Base-by-base conservation (phyloP, 2,113 vertebrate genomes). In the Melanotaenia duboulayi region DNA sequence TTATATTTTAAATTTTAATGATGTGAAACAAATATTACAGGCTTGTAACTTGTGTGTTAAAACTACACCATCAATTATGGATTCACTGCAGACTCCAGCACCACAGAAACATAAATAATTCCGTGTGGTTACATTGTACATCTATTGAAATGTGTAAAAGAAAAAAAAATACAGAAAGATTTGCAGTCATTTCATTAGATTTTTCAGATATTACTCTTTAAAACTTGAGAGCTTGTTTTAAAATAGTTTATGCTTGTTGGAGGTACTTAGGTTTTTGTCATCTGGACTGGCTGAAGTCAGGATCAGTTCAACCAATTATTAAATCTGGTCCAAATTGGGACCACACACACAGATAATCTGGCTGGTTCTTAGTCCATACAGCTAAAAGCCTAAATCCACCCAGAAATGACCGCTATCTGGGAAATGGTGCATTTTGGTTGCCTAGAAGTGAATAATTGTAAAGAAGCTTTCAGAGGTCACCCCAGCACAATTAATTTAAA, bases 31-130 rank as follows among this genome's bases (percentile, higher is more conserved):
- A 58, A 65, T 69, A 56, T 51, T n/a, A 55, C 35, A 51, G 48
- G 40, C 62, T 35, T 63, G n/a, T 72, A 76, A 63, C 44, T 52
- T 74, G 11, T 64, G 52, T 35, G 25, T 70, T 67, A 71, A 68
- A 65, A 50, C 22, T 32, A 44, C 16, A 32, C 32, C 23, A 67
- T 67, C n/a, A 75, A 56, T 76, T 64, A 64, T 72, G 64, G 22
- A 81, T 71, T 81, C 20, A 37, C 60, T 68, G 52, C 24, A 23
- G 39, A 52, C 55, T 32, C 16, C 56, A 69, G 37, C 50, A 55
- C 17, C 5, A 37, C 25, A 51, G 56, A 48, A 52, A 70, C 35
- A n/a, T 40, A 23, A 16, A 55, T 65, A 42, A 54, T 35, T 78
- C 48, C 42, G 48, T 20, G 52, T 11, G 6, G 54, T 19, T 51